phyloP scores from a whole-genome alignment of 2,797 vertebrate species.

The Apogon talboti region DNA sequence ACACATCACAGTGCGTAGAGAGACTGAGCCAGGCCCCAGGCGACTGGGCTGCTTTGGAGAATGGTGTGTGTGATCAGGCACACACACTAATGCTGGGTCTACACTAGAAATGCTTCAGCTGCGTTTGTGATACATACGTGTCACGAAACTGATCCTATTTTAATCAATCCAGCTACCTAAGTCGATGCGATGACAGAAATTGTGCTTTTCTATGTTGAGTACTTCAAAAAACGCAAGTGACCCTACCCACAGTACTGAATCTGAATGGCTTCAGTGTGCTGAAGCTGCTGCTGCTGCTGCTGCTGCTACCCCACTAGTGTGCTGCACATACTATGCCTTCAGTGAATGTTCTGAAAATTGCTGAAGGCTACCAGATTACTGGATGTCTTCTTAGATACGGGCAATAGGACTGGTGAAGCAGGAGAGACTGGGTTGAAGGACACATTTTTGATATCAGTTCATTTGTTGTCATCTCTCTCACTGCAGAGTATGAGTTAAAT shows the following conservation, averaged over 20 bases:
- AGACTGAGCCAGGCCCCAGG: slow-evolving; percentile 50
- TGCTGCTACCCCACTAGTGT: no score
- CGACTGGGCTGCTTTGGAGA: slow-evolving; percentile 41
- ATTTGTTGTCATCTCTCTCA: slow-evolving; percentile 20
- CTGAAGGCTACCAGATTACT: slow-evolving; percentile 47
- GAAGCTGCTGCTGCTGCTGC: no score
- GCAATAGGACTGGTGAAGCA: slow-evolving; percentile 37
- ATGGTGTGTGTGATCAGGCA: slow-evolving; percentile 59
- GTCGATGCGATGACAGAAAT: no score
- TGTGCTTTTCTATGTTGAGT: no score
- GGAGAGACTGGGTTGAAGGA: slow-evolving; percentile 47
- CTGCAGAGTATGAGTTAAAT: slow-evolving; percentile 9
- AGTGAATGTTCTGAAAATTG: slow-evolving; percentile 27
- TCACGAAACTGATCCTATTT: no score
- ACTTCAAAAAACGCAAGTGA: no score
- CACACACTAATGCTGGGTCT: not conserved
- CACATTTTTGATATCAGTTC: slow-evolving; percentile 19
- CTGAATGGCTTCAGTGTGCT: no score
- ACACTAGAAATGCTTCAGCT: no score
- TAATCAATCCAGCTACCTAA: no score
- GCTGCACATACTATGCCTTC: no score
- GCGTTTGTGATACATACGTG: no score
- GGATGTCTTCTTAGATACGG: slow-evolving; percentile 34
- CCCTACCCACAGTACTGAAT: no score
- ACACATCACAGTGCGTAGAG: slow-evolving; percentile 53